A percentile compares a stretch with the other conserved stretches of the same genome.
Evolutionary conservation across 2,797 vertebrate species (phyloP).

Genomic region (Muscicapa striata): DNA sequence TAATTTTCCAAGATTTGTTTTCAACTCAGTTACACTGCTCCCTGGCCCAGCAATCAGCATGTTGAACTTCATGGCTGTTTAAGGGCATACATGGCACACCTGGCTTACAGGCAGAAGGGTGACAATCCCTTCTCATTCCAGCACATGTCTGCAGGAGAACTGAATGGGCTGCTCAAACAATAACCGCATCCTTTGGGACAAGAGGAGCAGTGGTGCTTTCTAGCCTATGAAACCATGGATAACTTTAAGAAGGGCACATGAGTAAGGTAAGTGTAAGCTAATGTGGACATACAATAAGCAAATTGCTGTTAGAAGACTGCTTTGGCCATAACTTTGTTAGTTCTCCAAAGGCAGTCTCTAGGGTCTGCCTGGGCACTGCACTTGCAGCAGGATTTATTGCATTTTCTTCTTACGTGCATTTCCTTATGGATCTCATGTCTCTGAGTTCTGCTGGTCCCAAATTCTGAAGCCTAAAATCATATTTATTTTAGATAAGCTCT

Average conservation of each 20-base stretch:
- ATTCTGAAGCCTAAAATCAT: neutral
- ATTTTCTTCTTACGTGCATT: neutral
- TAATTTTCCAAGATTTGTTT: neutral
- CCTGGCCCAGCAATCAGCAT: neutral
- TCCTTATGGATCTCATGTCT: neutral
- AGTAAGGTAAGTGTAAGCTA: neutral
- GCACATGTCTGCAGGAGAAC: rapidly evolving
- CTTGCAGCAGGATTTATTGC: neutral
- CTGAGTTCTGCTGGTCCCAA: neutral
- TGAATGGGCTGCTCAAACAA: neutral
- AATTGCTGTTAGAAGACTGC: neutral
- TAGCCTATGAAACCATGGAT: neutral
- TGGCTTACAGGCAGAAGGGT: neutral
- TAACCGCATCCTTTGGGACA: neutral
- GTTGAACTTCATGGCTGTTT: neutral
- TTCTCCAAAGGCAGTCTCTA: neutral
- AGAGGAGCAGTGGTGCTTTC: neutral
- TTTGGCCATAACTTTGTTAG: neutral
- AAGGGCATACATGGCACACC: neutral
- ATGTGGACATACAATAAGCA: neutral
- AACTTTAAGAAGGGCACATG: neutral
- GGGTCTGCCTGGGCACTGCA: neutral
- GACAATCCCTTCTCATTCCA: neutral
- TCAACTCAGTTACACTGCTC: neutral
- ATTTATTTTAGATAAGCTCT: neutral